Percentiles rank a stretch among this genome's conserved stretches.
Evolutionary conservation across 2,113 vertebrate species (phyloP).

Genomic region (Mustela lutreola): DNA sequence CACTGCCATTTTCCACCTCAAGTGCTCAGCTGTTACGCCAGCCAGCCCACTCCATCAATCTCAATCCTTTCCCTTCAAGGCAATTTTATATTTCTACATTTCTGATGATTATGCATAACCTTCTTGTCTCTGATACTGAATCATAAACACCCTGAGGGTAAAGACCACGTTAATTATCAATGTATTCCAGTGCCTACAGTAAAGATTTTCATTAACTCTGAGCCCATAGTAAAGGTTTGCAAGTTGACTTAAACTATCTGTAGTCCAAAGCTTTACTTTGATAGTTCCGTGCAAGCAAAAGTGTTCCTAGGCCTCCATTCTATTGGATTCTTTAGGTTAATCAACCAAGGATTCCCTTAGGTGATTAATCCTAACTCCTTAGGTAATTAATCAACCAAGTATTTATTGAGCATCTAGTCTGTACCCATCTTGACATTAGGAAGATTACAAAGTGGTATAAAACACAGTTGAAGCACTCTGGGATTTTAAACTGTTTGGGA

Average conservation of each 20-base stretch:
- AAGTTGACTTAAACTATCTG: neutral
- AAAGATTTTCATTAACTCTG: neutral
- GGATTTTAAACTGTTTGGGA: neutral
- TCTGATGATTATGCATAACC: neutral
- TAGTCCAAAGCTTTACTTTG: neutral
- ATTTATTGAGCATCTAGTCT: constrained; percentile 55
- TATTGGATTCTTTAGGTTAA: constrained; percentile 62
- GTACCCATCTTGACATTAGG: neutral
- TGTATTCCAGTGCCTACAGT: neutral
- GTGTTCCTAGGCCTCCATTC: neutral
- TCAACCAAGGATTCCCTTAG: constrained; percentile 36
- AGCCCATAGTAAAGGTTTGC: neutral
- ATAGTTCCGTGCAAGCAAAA: neutral
- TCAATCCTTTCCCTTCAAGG: neutral
- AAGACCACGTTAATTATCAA: neutral
- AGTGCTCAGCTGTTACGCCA: neutral
- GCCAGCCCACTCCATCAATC: neutral
- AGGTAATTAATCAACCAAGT: constrained; percentile 67
- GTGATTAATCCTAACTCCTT: constrained; percentile 68
- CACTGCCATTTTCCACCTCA: neutral
- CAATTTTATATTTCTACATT: neutral
- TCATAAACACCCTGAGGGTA: neutral
- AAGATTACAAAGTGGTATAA: constrained; percentile 34
- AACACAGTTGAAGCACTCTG: neutral
- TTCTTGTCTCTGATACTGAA: neutral